Evolutionary conservation across 2,888 invertebrate species (phyloP), one percentile per base, ranked within the genome.

Genomic region (Rotaria macrura): DNA sequence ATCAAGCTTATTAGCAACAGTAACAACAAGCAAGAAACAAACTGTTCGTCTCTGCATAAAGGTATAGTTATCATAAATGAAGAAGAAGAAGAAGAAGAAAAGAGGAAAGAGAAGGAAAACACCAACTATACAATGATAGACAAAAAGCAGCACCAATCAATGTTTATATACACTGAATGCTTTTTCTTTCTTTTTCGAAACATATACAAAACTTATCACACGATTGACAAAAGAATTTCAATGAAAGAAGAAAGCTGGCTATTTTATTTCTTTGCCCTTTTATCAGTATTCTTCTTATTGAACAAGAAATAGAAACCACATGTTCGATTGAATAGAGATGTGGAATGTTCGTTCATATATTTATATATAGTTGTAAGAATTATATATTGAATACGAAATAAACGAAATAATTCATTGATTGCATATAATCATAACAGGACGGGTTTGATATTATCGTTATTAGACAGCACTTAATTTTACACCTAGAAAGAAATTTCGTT

Each of bases 341-440:
- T 65, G 65, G 65, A 65, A 65, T 65, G 65, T 65, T 65, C 65
- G 65, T 65, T 65, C 34, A 65, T 65, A 17, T 65, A 65, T 65
- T 7, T 25, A 25, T 25, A n/a, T n/a, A n/a, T n/a, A n/a, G n/a
- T n/a, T n/a, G n/a, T n/a, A n/a, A n/a, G n/a, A n/a, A n/a, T n/a
- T n/a, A n/a, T 54, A 6, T 2, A 29, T 65, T 29, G 20, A 17
- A 65, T 34, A 20, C 2, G 34, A 65, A 65, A 65, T 65, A 20
- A 34, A 34, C 14, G 34, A 20, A 6, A 65, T 23, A 5, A 52
- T 52, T 20, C 6, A 65, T 65, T 65, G 65, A 65, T 65, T 65
- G 65, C 65, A 65, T 65, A 65, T 17, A 38, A 14, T 34, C 34
- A 29, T 29, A 34, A 34, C 29, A 65, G 65, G 65, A 65, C 34